phyloP scores from a whole-genome alignment of 2,113 vertebrate genomes.

The Dicaeum eximium region DNA sequence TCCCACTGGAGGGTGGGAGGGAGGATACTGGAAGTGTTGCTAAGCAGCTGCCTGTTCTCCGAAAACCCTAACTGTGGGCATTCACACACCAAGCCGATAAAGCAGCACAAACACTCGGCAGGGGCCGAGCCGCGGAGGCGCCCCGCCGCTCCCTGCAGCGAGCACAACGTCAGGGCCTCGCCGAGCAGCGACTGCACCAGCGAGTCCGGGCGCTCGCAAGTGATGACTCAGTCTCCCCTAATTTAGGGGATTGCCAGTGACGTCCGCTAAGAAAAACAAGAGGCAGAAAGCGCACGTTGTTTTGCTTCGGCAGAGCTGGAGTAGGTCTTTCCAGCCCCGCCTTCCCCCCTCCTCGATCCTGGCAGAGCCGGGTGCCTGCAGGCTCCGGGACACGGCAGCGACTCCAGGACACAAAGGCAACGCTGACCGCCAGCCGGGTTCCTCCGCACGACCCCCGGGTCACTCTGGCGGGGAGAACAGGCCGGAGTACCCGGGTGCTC shows the following conservation, averaged over 20 bases:
- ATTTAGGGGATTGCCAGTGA: conserved; percentile 17
- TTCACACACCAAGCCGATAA: not conserved
- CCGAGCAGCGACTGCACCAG: not conserved
- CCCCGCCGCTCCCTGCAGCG: not conserved
- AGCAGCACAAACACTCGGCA: fast-evolving
- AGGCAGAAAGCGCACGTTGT: not conserved
- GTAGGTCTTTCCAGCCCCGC: not conserved
- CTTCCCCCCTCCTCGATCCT: not conserved
- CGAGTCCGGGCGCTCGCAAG: not conserved
- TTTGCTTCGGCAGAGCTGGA: not conserved
- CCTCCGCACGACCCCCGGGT: not conserved
- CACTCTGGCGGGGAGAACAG: no score
- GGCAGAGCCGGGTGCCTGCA: no score
- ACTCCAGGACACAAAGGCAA: not conserved
- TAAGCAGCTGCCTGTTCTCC: not conserved
- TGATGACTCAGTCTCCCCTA: not conserved
- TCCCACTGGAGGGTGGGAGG: not conserved
- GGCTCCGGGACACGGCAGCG: not conserved
- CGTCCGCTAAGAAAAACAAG: not conserved
- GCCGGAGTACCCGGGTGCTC: not conserved
- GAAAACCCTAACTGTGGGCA: not conserved
- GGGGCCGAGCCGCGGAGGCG: not conserved
- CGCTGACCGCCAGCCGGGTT: not conserved
- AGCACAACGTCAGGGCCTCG: not conserved
- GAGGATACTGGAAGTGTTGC: not conserved